Evolutionary conservation across 2,113 vertebrate species (phyloP), one percentile per base, ranked within the genome.

Genomic region (Shinisaurus crocodilurus): DNA sequence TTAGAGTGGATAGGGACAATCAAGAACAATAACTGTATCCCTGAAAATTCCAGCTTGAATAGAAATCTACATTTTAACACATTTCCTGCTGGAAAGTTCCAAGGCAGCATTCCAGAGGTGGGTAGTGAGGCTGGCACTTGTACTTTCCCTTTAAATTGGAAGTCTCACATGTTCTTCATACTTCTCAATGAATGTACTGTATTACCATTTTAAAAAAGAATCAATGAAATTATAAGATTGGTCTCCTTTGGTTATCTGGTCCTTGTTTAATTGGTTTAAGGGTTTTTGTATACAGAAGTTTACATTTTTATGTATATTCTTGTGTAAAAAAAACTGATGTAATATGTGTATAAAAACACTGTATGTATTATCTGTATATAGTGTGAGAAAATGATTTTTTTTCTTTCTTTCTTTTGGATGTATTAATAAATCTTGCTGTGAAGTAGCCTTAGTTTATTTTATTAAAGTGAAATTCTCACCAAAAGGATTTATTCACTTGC

Each of bases 291-390:
- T 99, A 99, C 99, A 99, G 98, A 99, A 97, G 99, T 99, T 99
- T 99, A 99, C 99, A 99, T 99, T 99, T 99, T 99, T 99, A 99
- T 99, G 99, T 99, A 99, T 99, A 99, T 99, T 99, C 98, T 99
- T 98, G 98, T 99, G 99, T 99, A 99, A 98, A 99, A 99, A 99
- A 75, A 60, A 83, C 96, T 97, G 95, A 99, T 99, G 99, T 99
- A 99, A 99, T 99, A 99, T 99, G 98, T 99, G 99, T 99, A 99
- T 98, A 99, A 98, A 65, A 99, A 99, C 98, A 99, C 98, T 99
- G 98, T 99, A 99, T 99, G 99, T 99, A 99, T 99, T 99, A 99
- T 99, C 98, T 99, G 99, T 99, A 99, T 99, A 99, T 99, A 99
- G 99, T 98, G 99, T 99, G 99, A 99, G 97, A 98, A 98, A 99